Conservation (phyloP, 92 coral and sea anemone species). For the Porites cylindrica region DNA sequence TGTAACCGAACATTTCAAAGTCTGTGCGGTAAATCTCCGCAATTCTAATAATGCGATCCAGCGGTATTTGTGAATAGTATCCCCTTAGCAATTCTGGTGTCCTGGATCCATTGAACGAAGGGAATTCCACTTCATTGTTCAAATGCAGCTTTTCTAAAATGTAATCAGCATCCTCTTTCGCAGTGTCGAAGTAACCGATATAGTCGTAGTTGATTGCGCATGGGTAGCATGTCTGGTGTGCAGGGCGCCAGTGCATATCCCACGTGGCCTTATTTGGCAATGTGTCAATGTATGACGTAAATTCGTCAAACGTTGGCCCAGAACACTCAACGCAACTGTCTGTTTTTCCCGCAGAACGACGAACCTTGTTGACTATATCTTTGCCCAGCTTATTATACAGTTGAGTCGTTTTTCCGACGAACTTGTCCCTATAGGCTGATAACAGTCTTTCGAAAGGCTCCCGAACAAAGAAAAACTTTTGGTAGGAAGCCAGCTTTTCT, state of each 20-base stretch:
- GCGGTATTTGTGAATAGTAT: slow-evolving; percentile 33
- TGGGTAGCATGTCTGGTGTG: slow-evolving; percentile 36
- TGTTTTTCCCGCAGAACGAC: not conserved
- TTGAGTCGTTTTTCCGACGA: slow-evolving; percentile 19
- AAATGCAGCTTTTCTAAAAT: slow-evolving; percentile 5
- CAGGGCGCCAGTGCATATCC: slow-evolving; percentile 49
- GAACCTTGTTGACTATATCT: slow-evolving; percentile 14
- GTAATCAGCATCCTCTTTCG: slow-evolving; percentile 39
- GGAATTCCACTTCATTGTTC: slow-evolving; percentile 29
- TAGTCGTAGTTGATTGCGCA: slow-evolving; percentile 21
- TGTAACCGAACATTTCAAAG: slow-evolving; percentile 38
- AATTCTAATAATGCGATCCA: slow-evolving; percentile 16
- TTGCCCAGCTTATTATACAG: not conserved
- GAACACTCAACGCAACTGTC: not conserved
- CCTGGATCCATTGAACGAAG: slow-evolving; percentile 17
- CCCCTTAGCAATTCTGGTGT: slow-evolving; percentile 5
- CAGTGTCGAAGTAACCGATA: slow-evolving; percentile 28
- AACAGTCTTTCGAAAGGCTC: slow-evolving; percentile 38
- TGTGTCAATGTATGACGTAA: slow-evolving; percentile 12
- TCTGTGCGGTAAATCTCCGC: slow-evolving; percentile 27
- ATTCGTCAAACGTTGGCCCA: slow-evolving; percentile 26
- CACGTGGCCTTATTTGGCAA: slow-evolving; percentile 5
- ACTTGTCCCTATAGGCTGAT: slow-evolving; percentile 39
- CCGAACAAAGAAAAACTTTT: slow-evolving; percentile 37
- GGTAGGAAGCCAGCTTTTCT: slow-evolving; percentile 6